phyloP scores from a whole-genome alignment of 2,888 invertebrate genomes.

The Agelastica alni region DNA sequence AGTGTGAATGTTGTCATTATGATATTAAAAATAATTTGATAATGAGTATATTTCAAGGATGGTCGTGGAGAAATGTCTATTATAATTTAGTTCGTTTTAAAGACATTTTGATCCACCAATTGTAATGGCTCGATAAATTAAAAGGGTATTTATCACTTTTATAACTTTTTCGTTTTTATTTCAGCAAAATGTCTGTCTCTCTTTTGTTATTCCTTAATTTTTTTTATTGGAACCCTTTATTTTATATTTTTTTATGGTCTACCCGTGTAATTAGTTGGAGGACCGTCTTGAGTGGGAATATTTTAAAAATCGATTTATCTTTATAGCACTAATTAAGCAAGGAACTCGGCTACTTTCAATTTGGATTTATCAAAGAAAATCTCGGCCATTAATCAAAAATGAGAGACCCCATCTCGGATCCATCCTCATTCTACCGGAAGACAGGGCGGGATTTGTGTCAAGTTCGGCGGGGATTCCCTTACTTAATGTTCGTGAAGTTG shows the following conservation, averaged over 20 bases:
- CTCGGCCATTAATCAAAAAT: conserved; percentile 19
- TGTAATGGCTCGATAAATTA: no score
- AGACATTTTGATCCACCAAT: no score
- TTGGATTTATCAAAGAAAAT: conserved; percentile 17
- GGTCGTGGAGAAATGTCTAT: no score
- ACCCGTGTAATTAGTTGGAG: conserved; percentile 3
- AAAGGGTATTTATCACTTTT: no score
- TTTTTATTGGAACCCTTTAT: not conserved
- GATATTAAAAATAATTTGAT: no score
- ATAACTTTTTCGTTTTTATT: no score
- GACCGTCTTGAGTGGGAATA: not conserved
- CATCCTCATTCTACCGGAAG: not conserved
- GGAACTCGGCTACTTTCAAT: conserved; percentile 17
- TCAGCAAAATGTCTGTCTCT: no score
- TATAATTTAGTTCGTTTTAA: no score
- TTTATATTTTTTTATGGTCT: not conserved
- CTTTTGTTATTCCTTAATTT: not conserved
- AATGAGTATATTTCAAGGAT: no score
- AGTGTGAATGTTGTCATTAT: no score
- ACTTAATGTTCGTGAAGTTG: no score
- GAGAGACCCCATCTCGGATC: conserved; percentile 11
- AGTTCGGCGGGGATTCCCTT: no score
- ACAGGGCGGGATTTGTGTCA: conserved; percentile 1
- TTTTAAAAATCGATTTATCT: conserved; percentile 14
- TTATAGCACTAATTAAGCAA: conserved; percentile 20